phyloP scores from a whole-genome alignment of 2,888 invertebrate species.

The Desoria tigrina region DNA sequence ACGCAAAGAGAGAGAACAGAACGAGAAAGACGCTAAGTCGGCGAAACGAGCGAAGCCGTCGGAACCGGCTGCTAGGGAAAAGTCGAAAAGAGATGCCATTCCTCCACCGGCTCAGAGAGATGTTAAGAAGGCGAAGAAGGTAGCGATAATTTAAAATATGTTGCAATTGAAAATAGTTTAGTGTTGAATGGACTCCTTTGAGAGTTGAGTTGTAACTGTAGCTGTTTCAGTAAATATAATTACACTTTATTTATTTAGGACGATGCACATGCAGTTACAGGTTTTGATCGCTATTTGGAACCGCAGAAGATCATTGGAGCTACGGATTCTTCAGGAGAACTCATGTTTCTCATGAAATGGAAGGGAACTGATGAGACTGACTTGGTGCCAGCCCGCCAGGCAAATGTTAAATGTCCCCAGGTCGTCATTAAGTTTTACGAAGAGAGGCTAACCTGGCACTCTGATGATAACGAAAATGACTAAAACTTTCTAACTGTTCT shows the following conservation, averaged over 20 bases:
- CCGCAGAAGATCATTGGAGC: slow-evolving; percentile 90
- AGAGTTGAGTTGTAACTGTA: background rate
- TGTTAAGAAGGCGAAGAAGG: slow-evolving; percentile 58
- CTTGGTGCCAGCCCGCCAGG: slow-evolving; percentile 60
- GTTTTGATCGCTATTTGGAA: slow-evolving; percentile 78
- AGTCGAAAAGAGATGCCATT: slow-evolving; percentile 2
- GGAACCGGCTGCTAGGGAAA: background rate
- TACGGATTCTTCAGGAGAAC: slow-evolving; percentile 86
- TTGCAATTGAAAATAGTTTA: background rate
- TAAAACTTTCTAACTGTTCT: too few species aligned
- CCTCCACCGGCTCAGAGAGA: slow-evolving; percentile 58
- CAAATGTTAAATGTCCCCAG: slow-evolving; percentile 61
- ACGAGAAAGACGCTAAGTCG: slow-evolving; percentile 57
- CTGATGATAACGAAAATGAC: slow-evolving; percentile 55
- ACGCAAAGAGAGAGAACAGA: slow-evolving; percentile 59
- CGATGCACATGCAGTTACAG: slow-evolving; percentile 57
- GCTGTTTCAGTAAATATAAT: background rate
- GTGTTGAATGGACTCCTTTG: too few species aligned
- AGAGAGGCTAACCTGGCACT: slow-evolving; percentile 61
- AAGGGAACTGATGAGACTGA: slow-evolving; percentile 63
- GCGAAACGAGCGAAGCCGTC: slow-evolving; percentile 56
- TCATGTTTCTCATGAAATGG: slow-evolving; percentile 96
- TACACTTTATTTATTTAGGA: slow-evolving; percentile 54
- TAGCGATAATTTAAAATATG: slow-evolving; percentile 52
- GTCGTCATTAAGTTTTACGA: slow-evolving; percentile 62